Evolutionary conservation across 2,888 invertebrate species (phyloP), one percentile per base, ranked within the genome.

Genomic region (Clusia tigrina): DNA sequence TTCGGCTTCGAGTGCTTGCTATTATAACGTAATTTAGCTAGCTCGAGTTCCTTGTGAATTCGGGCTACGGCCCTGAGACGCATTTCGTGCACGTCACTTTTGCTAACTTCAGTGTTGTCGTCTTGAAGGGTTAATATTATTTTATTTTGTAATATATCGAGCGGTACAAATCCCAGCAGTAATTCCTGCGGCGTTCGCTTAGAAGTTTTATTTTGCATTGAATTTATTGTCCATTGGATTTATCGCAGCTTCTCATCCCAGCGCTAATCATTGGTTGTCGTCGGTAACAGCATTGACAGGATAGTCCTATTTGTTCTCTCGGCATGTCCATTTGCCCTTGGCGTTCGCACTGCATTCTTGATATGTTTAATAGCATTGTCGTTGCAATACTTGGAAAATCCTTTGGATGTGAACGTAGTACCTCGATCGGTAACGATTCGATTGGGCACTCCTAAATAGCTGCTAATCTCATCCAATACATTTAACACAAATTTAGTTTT

Each of bases 381-480:
- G 2, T 59, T 32, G 56, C 66, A 68, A 53, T 68, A 71, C 10
- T 61, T 57, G 52, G 67, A 58, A 58, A 72, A 74, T 18, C 37
- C 59, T 18, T 65, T 62, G 2, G 48, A 67, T 0, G 69, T 72
- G 60, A 65, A 77, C 2, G 72, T 71, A 1, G 73, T 68, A 0
- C 73, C 73, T 20, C 70, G 51, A 65, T 48, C 20, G 6, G 48
- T 77, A 38, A 75, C 67, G 6, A 76, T 63, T 42, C 66, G 57
- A 32, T 57, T 58, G 17, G 73, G 73, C 46, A 60, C 66, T 6
- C 71, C 74, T 55, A 71, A 69, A 64, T 69, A 65, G 22, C 56
- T 54, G 10, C 52, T 57, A 6, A 62, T n/a, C 22, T 67, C 65
- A 1, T 56, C 18, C 25, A 67, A 38, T 10, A 32, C 2, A 6